Percentiles rank a stretch among this genome's conserved stretches.
Conservation (phyloP, 2,113 vertebrate species). For the Phylloscopus trochiloides region DNA sequence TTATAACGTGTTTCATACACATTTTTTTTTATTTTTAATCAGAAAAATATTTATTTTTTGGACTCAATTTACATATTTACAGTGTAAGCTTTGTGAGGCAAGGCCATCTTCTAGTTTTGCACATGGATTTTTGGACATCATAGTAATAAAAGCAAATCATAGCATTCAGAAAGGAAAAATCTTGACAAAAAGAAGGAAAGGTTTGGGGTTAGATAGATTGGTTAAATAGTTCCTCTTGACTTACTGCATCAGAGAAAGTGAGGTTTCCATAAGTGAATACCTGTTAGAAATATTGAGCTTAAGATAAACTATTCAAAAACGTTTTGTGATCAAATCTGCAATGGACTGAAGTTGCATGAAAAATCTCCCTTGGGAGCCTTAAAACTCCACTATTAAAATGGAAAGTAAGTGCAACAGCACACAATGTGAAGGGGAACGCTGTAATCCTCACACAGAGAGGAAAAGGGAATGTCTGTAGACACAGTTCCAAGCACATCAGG, state of each 20-base stretch:
- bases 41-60: not conserved
- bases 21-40: not conserved
- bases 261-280: not conserved
- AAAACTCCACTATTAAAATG: not conserved
- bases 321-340: not conserved
- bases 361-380: not conserved
- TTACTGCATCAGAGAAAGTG: not conserved
- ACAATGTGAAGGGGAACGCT: not conserved
- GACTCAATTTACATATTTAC: not conserved
- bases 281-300: not conserved
- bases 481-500: not conserved
- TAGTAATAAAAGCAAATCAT: not conserved
- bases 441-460: not conserved
- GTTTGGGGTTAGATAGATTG: not conserved
- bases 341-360: not conserved
- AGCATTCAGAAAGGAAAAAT: not conserved
- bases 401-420: not conserved
- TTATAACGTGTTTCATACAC: not conserved
- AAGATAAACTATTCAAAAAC: constrained; percentile 4
- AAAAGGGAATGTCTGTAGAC: not conserved
- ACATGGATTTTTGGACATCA: not conserved
- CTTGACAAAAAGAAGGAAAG: not conserved
- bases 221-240: not conserved
- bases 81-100: not conserved
- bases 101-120: not conserved